These are phyloP conservation scores for Hycleus cichorii DNA, from an alignment of 1,140 invertebrate genomes.

Conservation along the genomic window DNA sequence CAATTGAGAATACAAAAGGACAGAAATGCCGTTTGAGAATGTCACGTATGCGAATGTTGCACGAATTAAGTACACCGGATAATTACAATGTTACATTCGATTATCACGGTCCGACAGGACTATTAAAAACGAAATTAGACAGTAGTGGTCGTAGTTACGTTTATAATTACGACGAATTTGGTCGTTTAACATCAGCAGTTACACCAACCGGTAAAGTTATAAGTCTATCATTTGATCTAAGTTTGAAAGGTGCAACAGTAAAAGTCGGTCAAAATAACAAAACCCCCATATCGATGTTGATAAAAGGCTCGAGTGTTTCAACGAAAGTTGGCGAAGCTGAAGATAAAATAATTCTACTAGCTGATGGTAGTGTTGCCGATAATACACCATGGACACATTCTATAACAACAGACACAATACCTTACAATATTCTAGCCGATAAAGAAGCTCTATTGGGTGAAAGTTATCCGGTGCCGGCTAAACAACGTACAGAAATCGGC, in stretches of 20 bases:
- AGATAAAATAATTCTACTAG: constrained; percentile 68
- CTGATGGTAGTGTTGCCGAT: constrained; percentile 72
- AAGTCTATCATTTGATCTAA: constrained; percentile 76
- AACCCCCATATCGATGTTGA: constrained; percentile 74
- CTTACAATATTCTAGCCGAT: constrained; percentile 75
- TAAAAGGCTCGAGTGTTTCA: constrained; percentile 78
- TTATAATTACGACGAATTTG: constrained; percentile 94
- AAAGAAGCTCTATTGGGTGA: constrained; percentile 76
- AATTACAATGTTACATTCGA: constrained; percentile 90
- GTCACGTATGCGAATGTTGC: constrained; percentile 81
- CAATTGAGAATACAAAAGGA: constrained; percentile 89
- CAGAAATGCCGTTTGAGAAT: constrained; percentile 85
- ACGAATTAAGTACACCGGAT: constrained; percentile 81
- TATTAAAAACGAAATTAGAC: constrained; percentile 81
- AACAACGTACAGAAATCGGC: constrained; percentile 80
- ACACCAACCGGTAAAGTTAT: constrained; percentile 89
- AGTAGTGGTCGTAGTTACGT: constrained; percentile 86
- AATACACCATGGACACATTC: constrained; percentile 75
- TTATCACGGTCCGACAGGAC: constrained; percentile 81
- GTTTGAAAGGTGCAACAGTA: constrained; percentile 79
- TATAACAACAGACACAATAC: constrained; percentile 77
- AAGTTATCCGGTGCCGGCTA: constrained; percentile 83
- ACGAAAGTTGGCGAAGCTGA: constrained; percentile 74
- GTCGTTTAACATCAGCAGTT: constrained; percentile 79
- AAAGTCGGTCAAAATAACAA: constrained; percentile 75